These are phyloP conservation scores for Nesometra sesokonis DNA, from an alignment of 35 echinoderm and acorn worm genomes.

Conservation along the genomic window DNA sequence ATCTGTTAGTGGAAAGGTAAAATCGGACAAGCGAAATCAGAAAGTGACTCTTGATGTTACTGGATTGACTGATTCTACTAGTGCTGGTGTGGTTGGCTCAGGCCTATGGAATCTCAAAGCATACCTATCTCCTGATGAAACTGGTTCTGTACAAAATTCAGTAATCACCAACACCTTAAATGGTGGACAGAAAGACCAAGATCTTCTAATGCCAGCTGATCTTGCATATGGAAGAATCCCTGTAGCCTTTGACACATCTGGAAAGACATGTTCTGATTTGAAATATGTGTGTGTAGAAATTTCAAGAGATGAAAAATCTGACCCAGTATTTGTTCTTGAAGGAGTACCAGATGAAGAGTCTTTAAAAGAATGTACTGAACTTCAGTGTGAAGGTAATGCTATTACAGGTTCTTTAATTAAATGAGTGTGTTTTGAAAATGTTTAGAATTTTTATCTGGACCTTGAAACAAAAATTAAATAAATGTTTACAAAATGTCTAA, in stretches of 20 bases:
- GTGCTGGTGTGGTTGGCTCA: constrained; percentile 17
- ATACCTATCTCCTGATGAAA: constrained; percentile 18
- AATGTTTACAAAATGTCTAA: too few species aligned
- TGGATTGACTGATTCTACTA: constrained; percentile 11
- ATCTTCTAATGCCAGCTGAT: constrained; percentile 3
- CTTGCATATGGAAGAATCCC: not conserved
- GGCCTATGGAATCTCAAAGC: constrained; percentile 30
- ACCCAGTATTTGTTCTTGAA: not conserved
- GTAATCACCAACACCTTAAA: not conserved
- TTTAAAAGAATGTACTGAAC: not conserved
- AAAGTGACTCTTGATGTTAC: constrained; percentile 27
- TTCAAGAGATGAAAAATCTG: constrained; percentile 28
- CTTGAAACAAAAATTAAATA: too few species aligned
- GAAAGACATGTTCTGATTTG: constrained; percentile 7
- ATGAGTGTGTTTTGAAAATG: too few species aligned
- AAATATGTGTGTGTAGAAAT: constrained; percentile 34
- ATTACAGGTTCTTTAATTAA: too few species aligned
- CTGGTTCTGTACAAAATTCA: constrained; percentile 16
- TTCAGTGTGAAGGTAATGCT: not conserved
- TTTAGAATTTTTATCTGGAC: too few species aligned
- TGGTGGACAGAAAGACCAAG: not conserved
- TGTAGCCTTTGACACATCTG: constrained; percentile 23
- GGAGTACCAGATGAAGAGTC: not conserved
- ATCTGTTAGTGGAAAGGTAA: not conserved
- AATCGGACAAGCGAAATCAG: constrained; percentile 13